Evolutionary conservation across 2,113 vertebrate genomes (phyloP).

Genomic region (Zingel zingel): DNA sequence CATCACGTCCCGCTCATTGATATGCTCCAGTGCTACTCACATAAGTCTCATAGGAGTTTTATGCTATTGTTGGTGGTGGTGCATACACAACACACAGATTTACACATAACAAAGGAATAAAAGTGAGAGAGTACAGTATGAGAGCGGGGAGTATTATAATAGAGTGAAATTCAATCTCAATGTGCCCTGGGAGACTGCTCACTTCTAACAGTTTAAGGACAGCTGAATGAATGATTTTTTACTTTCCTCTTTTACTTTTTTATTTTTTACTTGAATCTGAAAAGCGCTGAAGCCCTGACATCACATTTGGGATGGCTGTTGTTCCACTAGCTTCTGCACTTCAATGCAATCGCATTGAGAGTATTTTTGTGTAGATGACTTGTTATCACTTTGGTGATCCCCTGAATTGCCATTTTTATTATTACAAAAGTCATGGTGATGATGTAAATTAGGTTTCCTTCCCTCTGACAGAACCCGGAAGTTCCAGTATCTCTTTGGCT

Average conservation of each 20-base stretch:
- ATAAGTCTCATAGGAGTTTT: constrained; percentile 45
- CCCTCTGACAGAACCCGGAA: background rate
- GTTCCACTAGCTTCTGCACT: background rate
- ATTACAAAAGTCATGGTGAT: background rate
- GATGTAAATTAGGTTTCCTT: background rate
- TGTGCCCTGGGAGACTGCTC: constrained; percentile 59
- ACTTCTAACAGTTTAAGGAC: constrained; percentile 24
- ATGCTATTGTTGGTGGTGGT: constrained; percentile 38
- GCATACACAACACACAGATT: background rate
- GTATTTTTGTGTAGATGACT: background rate
- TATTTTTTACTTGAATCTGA: constrained; percentile 47
- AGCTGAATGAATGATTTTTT: constrained; percentile 26
- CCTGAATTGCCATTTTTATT: too few relatives aligned
- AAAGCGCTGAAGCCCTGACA: background rate
- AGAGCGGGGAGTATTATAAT: constrained; percentile 14
- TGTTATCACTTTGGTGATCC: background rate
- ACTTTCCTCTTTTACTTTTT: too few relatives aligned
- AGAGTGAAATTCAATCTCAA: constrained; percentile 60
- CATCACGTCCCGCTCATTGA: constrained; percentile 53
- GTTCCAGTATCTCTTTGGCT: background rate
- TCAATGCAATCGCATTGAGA: background rate
- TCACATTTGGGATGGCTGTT: background rate
- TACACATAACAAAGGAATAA: constrained; percentile 29
- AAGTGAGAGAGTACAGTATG: constrained; percentile 1
- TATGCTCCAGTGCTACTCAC: constrained; percentile 56